Conservation (phyloP, 2,797 vertebrate species). For the Argyrosomus regius region DNA sequence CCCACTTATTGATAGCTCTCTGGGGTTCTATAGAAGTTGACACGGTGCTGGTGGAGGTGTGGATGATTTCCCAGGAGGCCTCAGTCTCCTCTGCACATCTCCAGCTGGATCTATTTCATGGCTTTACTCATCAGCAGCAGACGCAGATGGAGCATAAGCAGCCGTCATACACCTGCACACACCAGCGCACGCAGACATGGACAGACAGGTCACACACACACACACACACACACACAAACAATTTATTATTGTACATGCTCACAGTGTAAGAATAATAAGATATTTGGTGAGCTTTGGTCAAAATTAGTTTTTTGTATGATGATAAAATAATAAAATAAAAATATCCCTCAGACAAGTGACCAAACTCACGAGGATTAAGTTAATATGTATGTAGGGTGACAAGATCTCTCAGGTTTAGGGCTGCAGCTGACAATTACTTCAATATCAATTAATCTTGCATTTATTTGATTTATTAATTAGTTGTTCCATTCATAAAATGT, state of each 20-base stretch:
- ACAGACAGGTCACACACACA: slow-evolving; percentile 12
- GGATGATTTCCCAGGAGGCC: slow-evolving; percentile 96
- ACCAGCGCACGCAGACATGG: slow-evolving; percentile 54
- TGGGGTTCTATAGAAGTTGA: slow-evolving; percentile 95
- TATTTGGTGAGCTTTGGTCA: background rate
- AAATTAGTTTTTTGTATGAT: background rate
- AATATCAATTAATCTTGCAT: background rate
- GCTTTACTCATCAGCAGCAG: slow-evolving; percentile 85
- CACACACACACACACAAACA: background rate
- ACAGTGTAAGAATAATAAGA: background rate
- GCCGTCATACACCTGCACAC: slow-evolving; percentile 75
- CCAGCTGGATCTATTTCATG: slow-evolving; percentile 84
- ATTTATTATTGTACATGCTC: slow-evolving; percentile 30
- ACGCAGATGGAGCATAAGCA: slow-evolving; percentile 74
- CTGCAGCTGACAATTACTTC: background rate
- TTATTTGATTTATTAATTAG: background rate
- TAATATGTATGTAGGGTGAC: background rate
- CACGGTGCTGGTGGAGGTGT: slow-evolving; percentile 87
- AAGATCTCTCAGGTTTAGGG: background rate
- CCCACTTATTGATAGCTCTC: slow-evolving; percentile 98
- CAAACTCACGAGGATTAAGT: background rate
- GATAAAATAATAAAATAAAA: background rate
- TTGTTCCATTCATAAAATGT: background rate
- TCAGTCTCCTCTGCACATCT: slow-evolving; percentile 89
- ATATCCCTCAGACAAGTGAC: background rate